Conservation (phyloP, 2,888 invertebrate species). For the Troides oblongomaculatus region DNA sequence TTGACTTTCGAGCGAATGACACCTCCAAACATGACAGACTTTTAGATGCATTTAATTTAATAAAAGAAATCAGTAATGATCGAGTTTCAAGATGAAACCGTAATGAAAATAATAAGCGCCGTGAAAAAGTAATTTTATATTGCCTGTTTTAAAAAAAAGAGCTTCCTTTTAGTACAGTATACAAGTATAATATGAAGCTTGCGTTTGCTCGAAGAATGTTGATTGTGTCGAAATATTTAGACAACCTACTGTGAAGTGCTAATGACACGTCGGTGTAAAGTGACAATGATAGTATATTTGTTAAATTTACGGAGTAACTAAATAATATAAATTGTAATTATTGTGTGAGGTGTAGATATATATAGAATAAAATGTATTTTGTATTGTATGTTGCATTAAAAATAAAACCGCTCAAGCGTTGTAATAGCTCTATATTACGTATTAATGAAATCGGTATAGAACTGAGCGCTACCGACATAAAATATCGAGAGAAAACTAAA, state of each 20-base stretch:
- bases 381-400: constrained; percentile 44
- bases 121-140: constrained; percentile 37
- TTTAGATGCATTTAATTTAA: constrained; percentile 35
- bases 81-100: constrained; percentile 12
- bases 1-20: constrained; percentile 50
- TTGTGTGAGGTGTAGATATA: constrained; percentile 52
- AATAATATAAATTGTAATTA: constrained; percentile 45
- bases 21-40: constrained; percentile 62
- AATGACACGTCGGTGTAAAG: constrained; percentile 35
- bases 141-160: constrained; percentile 34
- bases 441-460: constrained; percentile 39
- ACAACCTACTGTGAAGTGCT: constrained; percentile 30
- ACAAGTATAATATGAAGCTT: constrained; percentile 38
- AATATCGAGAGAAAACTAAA: constrained; percentile 31
- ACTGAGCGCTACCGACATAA: constrained; percentile 45
- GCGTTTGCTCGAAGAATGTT: constrained; percentile 33
- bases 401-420: constrained; percentile 44
- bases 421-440: constrained; percentile 37
- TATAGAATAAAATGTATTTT: constrained; percentile 48
- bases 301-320: constrained; percentile 47
- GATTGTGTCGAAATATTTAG: constrained; percentile 26
- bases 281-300: constrained; percentile 38
- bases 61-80: constrained; percentile 5
- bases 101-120: constrained; percentile 25
- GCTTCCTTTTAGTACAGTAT: constrained; percentile 36